Conservation (phyloP, 2,113 vertebrate species). For the Sinocyclocheilus grahami region DNA sequence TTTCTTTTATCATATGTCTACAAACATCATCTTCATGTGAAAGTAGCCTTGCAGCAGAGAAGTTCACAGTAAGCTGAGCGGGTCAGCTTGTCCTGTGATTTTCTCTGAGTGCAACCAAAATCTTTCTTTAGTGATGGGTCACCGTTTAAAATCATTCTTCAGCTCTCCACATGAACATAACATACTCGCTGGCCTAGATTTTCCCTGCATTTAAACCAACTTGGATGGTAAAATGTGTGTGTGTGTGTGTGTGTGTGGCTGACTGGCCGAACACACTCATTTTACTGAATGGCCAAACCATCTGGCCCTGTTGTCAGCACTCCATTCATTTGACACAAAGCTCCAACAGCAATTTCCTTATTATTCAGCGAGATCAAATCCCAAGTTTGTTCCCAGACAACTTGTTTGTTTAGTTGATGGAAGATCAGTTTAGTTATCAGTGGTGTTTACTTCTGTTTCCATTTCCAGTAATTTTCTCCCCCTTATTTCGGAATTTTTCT, state of each 20-base stretch:
- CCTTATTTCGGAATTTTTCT: neutral
- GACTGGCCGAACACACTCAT: neutral
- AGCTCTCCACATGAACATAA: neutral
- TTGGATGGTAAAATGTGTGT: neutral
- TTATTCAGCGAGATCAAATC: slow-evolving; percentile 20
- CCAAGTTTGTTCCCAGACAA: slow-evolving; percentile 8
- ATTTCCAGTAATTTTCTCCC: slow-evolving; percentile 9
- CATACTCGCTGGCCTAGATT: neutral
- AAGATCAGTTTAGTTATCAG: slow-evolving; percentile 22
- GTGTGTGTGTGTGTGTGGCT: neutral
- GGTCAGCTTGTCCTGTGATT: neutral
- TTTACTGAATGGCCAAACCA: slow-evolving; percentile 19
- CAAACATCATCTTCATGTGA: neutral
- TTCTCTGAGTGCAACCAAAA: neutral
- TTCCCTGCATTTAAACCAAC: neutral
- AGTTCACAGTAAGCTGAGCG: neutral
- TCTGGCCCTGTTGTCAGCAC: slow-evolving; percentile 36
- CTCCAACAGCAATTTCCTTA: slow-evolving; percentile 20
- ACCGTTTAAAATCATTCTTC: neutral
- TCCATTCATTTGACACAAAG: slow-evolving; percentile 17
- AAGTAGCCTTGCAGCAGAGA: neutral
- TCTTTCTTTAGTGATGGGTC: slow-evolving; percentile 6
- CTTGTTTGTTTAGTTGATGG: slow-evolving; percentile 19
- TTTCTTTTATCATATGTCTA: neutral
- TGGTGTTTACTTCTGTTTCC: neutral